Evolutionary conservation across 2,797 vertebrate species (phyloP).

Genomic region (Sebastiscus tertius): DNA sequence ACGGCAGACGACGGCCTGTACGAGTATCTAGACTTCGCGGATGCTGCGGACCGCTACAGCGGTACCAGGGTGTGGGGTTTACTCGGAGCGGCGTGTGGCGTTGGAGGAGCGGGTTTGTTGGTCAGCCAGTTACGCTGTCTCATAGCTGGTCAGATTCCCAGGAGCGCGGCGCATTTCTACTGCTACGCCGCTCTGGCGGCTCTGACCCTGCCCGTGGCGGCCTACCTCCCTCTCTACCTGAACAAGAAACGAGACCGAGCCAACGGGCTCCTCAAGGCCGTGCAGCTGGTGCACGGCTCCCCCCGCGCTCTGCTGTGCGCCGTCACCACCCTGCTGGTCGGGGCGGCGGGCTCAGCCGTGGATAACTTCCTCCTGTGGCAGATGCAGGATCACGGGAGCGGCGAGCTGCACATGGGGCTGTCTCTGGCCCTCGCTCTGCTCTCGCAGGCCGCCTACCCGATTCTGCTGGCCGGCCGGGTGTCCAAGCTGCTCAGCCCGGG

Average conservation of each 20-base stretch:
- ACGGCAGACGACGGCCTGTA: slow-evolving; percentile 87
- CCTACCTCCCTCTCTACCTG: slow-evolving; percentile 81
- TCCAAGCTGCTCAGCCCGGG: slow-evolving; percentile 77
- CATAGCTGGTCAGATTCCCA: slow-evolving; percentile 21
- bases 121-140: slow-evolving; percentile 82
- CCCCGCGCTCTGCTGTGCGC: slow-evolving; percentile 79
- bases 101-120: slow-evolving; percentile 76
- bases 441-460: slow-evolving; percentile 79
- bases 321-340: slow-evolving; percentile 80
- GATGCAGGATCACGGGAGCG: slow-evolving; percentile 87
- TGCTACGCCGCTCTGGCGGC: slow-evolving; percentile 70
- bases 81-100: slow-evolving; percentile 81
- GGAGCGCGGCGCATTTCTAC: slow-evolving; percentile 83
- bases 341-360: slow-evolving; percentile 63
- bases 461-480: slow-evolving; percentile 62
- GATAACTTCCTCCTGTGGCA: slow-evolving; percentile 92
- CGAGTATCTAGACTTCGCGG: slow-evolving; percentile 91
- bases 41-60: slow-evolving; percentile 84
- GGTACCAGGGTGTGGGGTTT: slow-evolving; percentile 80
- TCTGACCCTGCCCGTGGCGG: slow-evolving; percentile 67
- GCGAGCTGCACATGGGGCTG: slow-evolving; percentile 87
- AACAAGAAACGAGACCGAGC: slow-evolving; percentile 68
- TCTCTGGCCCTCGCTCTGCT: slow-evolving; percentile 79
- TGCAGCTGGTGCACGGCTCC: slow-evolving; percentile 80
- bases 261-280: slow-evolving; percentile 78